Evolutionary conservation across 1,140 invertebrate genomes (phyloP), one percentile per base, ranked within the genome.

Genomic region (Sminthurides bifidus): DNA sequence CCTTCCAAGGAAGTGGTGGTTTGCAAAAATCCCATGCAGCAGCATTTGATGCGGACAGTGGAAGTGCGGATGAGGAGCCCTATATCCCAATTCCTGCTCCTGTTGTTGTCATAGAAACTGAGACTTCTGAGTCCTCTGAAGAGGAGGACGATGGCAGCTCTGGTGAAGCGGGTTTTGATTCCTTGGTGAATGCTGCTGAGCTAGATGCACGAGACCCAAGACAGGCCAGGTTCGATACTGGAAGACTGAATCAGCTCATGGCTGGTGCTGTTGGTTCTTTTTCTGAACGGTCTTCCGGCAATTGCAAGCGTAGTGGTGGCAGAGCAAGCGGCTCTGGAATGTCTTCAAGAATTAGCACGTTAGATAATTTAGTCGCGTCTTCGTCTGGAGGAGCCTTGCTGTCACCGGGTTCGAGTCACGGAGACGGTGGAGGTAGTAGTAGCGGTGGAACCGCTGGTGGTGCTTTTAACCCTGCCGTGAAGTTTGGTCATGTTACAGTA

Each of bases 401-500:
- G n/a, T n/a, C n/a, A n/a, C n/a, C n/a, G n/a, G n/a, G n/a, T n/a
- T n/a, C n/a, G n/a, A n/a, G n/a, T n/a, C n/a, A n/a, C n/a, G n/a
- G n/a, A n/a, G n/a, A n/a, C n/a, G n/a, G n/a, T n/a, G n/a, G n/a
- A n/a, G n/a, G n/a, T n/a, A n/a, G n/a, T n/a, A n/a, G n/a, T n/a
- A n/a, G n/a, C n/a, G n/a, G 35, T 41, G 50, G 50, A 24, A 17
- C 35, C 26, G 23, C 41, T 40, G 35, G 23, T 21, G 12, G 27
- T 50, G 49, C 49, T 23, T 24, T 33, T n/a, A 52, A 24, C 19
- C n/a, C 33, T 51, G 33, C 54, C 8, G 37, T 56, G 46, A 56
- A 56, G 24, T 56, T 48, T 37, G 50, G 45, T 50, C 54, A 45
- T 40, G 29, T 56, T 19, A 56, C 54, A 31, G 54, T 56, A 56